Conservation (phyloP, 2,113 vertebrate species). For the Myiopsitta monachus region DNA sequence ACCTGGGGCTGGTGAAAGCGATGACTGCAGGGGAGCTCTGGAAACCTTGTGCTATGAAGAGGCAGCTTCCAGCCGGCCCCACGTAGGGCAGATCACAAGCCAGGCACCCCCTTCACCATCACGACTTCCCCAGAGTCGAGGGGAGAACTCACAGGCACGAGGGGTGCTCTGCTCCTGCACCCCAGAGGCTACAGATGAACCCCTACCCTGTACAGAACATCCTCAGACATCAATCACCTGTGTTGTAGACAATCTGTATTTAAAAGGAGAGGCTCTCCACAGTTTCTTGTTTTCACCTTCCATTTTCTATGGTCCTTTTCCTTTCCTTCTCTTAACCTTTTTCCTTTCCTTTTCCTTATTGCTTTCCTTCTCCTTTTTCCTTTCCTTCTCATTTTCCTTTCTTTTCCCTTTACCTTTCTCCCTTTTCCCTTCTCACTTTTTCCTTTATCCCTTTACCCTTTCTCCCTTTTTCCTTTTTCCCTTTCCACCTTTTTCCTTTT, state of each 20-base stretch:
- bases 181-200: fast-evolving
- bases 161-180: background rate
- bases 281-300: background rate
- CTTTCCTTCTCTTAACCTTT: background rate
- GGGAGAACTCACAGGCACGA: fast-evolving
- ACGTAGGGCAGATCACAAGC: background rate
- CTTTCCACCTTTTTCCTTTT: background rate
- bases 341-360: background rate
- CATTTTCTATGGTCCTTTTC: background rate
- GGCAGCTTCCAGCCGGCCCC: background rate
- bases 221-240: fast-evolving
- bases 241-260: fast-evolving
- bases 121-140: fast-evolving
- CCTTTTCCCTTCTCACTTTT: too few relatives aligned
- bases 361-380: too few relatives aligned
- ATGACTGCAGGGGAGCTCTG: background rate
- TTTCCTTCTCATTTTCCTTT: too few relatives aligned
- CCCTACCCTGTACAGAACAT: background rate
- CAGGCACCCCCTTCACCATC: background rate
- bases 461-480: background rate
- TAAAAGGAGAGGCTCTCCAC: fast-evolving
- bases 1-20: fast-evolving
- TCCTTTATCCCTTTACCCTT: background rate
- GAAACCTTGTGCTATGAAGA: background rate
- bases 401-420: background rate